Percentiles rank a stretch among this genome's conserved stretches.
Evolutionary conservation across 92 coral and sea anemone genomes (phyloP).

Genomic region (Zoanthus sansibaricus): DNA sequence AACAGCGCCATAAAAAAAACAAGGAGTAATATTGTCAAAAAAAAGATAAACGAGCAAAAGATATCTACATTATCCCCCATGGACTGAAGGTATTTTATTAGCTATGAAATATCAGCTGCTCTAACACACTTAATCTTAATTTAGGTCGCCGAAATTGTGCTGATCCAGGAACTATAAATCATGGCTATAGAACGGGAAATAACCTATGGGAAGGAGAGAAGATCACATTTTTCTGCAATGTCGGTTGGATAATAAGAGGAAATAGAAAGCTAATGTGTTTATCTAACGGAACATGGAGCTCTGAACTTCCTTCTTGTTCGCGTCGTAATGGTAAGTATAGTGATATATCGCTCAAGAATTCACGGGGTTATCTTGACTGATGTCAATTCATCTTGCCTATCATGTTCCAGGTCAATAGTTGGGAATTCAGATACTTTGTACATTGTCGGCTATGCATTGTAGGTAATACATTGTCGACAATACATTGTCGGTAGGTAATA

Average conservation of each 20-base stretch:
- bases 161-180: no score
- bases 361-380: no score
- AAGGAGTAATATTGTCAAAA: neutral
- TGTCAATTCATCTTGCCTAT: no score
- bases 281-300: slow-evolving; percentile 14
- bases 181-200: slow-evolving; percentile 16
- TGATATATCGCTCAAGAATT: no score
- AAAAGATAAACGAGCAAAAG: neutral
- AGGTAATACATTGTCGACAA: no score
- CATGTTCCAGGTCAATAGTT: no score
- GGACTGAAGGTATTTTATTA: neutral
- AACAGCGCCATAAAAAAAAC: no score
- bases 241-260: neutral
- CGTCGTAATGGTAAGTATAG: no score
- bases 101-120: neutral
- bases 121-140: neutral
- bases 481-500: no score
- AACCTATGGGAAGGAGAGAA: slow-evolving; percentile 7
- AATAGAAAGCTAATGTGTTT: slow-evolving; percentile 5
- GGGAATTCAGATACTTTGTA: no score
- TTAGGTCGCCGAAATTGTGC: neutral
- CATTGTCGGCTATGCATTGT: no score
- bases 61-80: neutral
- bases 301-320: neutral
- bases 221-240: neutral